Base-by-base conservation (phyloP, 2,113 vertebrate species). In the Paramormyrops kingsleyae region DNA sequence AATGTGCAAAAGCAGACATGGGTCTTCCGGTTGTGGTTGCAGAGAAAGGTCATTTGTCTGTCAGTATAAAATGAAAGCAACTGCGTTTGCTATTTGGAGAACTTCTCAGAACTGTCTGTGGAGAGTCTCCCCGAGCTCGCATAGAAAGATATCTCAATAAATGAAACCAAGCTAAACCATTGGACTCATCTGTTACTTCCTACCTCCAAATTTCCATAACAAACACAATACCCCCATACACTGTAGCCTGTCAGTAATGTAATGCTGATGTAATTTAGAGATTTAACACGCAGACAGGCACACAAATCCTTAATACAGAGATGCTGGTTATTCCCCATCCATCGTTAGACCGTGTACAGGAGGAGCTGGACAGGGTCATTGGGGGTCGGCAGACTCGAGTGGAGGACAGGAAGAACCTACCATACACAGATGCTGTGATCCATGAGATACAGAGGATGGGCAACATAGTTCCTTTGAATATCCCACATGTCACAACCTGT, bases 371-470 rank as follows among this genome's bases (percentile, higher is more conserved):
- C 87, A 47, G 90, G 31, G 89, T 91, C 31, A 92, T 93, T 17
- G 93, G 91, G 17, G 87, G 80, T 47, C 87, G 90, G 85, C 91
- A 91, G 80, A 85, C 91, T 1, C 13, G 56, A 27, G 86, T 7
- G 27, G 90, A 90, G 50, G 94, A 96, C 89, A 88, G 94, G 62
- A 94, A 91, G 86, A 93, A 94, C 85, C 91, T 94, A 13, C 91
- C 92, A 1, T 93, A 91, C 52, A 92, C 90, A n/a, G 87, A 92
- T 5, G 92, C 93, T 5, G 92, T 94, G 90, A 92, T 94, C 50
- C 93, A 94, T 83, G 93, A 94, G 86, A 91, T 44, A 4, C 92
- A 93, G 91, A 89, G 93, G 80, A 21, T 92, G 77, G 92, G 12
- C n/a, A 27, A 70, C 62, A 70, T 70, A 27, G 0, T 31, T 31